A percentile compares a stretch with the other conserved stretches of the same genome.
Evolutionary conservation across 2,797 vertebrate species (phyloP).

Genomic region (Arnoldichthys spilopterus): DNA sequence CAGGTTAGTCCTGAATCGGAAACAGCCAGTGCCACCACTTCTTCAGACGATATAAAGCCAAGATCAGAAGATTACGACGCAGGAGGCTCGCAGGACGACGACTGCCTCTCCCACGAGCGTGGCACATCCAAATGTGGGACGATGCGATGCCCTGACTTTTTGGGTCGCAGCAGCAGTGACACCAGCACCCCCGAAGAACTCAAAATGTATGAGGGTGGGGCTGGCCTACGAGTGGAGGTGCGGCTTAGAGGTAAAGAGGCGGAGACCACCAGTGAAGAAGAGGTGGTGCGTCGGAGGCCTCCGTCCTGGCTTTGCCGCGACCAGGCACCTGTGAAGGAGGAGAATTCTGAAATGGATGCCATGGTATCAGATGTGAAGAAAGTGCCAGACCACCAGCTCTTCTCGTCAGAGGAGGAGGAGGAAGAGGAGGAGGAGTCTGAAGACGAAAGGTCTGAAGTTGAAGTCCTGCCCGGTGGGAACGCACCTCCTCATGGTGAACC

Average conservation of each 20-base stretch:
- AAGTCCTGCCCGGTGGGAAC: conserved; percentile 80
- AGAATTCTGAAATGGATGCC: conserved; percentile 73
- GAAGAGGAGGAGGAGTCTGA: conserved; percentile 95
- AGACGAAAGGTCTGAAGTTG: conserved; percentile 93
- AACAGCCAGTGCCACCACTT: conserved; percentile 92
- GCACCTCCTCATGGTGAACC: conserved; percentile 68
- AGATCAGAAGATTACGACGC: conserved; percentile 98
- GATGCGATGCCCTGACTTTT: conserved; percentile 92
- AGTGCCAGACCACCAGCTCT: conserved; percentile 85
- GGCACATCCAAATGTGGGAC: conserved; percentile 94
- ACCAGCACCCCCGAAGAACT: conserved; percentile 97
- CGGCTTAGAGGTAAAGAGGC: conserved; percentile 82
- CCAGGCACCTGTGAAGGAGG: conserved; percentile 64
- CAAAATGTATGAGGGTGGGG: conserved; percentile 90
- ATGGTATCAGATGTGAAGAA: conserved; percentile 71
- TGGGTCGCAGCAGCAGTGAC: conserved; percentile 97
- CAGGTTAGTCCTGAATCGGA: conserved; percentile 93
- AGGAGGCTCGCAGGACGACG: conserved; percentile 96
- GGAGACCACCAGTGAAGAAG: conserved; percentile 91
- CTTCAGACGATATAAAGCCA: conserved; percentile 98
- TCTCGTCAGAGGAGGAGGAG: conserved; percentile 92
- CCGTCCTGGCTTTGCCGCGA: conserved; percentile 84
- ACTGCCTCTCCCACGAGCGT: conserved; percentile 91
- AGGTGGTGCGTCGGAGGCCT: conserved; percentile 76
- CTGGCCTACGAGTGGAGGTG: conserved; percentile 90